Evolutionary conservation across 2,113 vertebrate species (phyloP), one percentile per base, ranked within the genome.

Genomic region (Falco punctatus): DNA sequence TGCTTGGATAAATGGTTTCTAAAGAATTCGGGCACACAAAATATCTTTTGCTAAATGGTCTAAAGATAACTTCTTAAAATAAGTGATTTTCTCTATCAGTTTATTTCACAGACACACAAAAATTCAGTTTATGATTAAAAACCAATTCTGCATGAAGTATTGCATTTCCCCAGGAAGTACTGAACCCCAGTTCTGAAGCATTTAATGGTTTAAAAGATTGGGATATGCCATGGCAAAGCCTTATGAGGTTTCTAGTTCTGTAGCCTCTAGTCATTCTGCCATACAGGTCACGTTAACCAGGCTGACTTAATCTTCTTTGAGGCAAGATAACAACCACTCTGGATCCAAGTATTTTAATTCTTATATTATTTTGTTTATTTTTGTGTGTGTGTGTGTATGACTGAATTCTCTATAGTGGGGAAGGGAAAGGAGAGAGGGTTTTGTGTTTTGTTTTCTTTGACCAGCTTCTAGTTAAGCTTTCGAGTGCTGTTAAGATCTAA

Each of bases 401-500:
- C 33, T 44, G 69, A 93, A 71, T n/a, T 20, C 6, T 64, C 61
- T 65, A 7, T 52, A 82, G 57, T 40, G 40, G 69, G 61, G 65
- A 94, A 86, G 42, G 33, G 46, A 81, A 95, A 91, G 69, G 59
- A 72, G 65, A 81, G 73, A 70, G 23, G 55, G 40, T 3, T 93
- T 90, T 91, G n/a, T 77, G 22, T 55, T 89, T 92, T 42, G 55
- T 79, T 88, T 92, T 80, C 83, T 92, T 92, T 72, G 67, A 88
- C 48, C 55, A 83, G 65, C n/a, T 77, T 83, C 62, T 82, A 73
- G 73, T 71, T 73, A 91, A 94, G 67, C 26, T 92, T 96, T 74
- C 83, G 92, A 66, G 67, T 38, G 67, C 38, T 93, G 42, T 87
- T 94, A 92, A 96, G 92, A 83, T 81, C 55, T 73, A 62, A 79